Conservation (phyloP, 2,113 vertebrate genomes). For the Dunckerocampus dactyliophorus region DNA sequence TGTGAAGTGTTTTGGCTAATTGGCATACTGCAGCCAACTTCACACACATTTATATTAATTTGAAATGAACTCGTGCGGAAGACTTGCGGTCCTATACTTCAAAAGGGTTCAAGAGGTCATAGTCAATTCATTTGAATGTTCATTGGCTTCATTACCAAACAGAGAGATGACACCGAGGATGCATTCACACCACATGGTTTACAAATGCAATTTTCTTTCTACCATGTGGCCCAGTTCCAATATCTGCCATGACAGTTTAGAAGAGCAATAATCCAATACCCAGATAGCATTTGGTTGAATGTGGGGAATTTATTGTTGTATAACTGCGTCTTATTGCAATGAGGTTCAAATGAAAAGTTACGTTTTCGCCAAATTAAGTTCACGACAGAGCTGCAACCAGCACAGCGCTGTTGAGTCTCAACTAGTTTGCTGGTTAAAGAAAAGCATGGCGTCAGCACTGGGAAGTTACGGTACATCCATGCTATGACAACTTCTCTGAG, state of each 20-base stretch:
- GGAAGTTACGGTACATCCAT: too few species aligned
- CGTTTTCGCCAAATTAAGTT: too few species aligned
- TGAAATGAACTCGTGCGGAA: slow-evolving; percentile 43
- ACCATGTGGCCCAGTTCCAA: not conserved
- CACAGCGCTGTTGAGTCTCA: too few species aligned
- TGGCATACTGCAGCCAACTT: slow-evolving; percentile 49
- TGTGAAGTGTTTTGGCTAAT: slow-evolving; percentile 67
- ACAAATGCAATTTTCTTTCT: not conserved
- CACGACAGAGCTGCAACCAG: too few species aligned
- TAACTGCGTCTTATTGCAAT: too few species aligned
- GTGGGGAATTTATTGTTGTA: too few species aligned
- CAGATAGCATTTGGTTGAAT: not conserved
- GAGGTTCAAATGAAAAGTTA: too few species aligned
- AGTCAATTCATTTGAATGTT: slow-evolving; percentile 38
- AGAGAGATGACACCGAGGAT: not conserved
- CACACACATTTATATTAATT: slow-evolving; percentile 49
- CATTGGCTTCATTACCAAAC: slow-evolving; percentile 26
- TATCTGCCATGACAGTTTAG: not conserved
- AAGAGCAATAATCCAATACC: too few species aligned
- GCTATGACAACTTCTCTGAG: too few species aligned
- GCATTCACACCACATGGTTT: not conserved
- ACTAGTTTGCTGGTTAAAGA: too few species aligned
- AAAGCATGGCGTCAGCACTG: too few species aligned
- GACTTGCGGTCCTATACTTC: slow-evolving; percentile 41
- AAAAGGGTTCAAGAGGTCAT: slow-evolving; percentile 35